Base-by-base conservation (phyloP, 2,113 vertebrate genomes). In the Prinia subflava region DNA sequence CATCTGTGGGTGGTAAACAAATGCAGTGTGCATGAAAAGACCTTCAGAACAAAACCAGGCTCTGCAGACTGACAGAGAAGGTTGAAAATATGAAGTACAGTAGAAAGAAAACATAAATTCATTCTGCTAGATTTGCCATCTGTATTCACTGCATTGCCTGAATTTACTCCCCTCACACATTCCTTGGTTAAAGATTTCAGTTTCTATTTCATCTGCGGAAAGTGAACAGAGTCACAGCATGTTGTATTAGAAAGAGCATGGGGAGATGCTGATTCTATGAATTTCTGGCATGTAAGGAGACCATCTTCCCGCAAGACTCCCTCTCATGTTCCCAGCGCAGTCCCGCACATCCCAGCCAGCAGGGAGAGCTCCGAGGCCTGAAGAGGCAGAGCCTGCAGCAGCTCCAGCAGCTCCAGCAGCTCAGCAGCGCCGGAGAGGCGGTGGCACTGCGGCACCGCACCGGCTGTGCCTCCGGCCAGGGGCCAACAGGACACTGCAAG, bases 381-480 rank as follows among this genome's bases (percentile, higher is more conserved):
- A 15, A 24, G 52, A 44, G 55, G 8, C 15, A 10, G 39, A 25
- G 25, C 28, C 60, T 24, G 67, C 46, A 11, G 10, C 81, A 59
- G 42, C 37, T 44, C 20, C 44, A 13, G 10, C 82, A 41, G 42
- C 39, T 41, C 25, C 35, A 37, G 59, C 59, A 28, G 59, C 11
- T 10, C 33, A 3, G 1, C 37, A 35, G 53, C 1, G 0, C 30
- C 7, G 42, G 46, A 6, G 2, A 1, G 6, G 65, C 25, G 13
- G 47, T 0, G 22, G 23, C 47, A 5, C 15, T 7, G 9, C 9
- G 6, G 0, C 12, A 2, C 23, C 5, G 52, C 56, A 25, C 41
- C 19, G 4, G 30, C 53, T 12, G 17, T 1, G 2, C 9, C 60
- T 52, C 13, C 67, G 20, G 10, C 24, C 3, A 28, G 41, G 9